Evolutionary conservation across 2,888 invertebrate genomes (phyloP).

Genomic region (Drosophila paramelanica): DNA sequence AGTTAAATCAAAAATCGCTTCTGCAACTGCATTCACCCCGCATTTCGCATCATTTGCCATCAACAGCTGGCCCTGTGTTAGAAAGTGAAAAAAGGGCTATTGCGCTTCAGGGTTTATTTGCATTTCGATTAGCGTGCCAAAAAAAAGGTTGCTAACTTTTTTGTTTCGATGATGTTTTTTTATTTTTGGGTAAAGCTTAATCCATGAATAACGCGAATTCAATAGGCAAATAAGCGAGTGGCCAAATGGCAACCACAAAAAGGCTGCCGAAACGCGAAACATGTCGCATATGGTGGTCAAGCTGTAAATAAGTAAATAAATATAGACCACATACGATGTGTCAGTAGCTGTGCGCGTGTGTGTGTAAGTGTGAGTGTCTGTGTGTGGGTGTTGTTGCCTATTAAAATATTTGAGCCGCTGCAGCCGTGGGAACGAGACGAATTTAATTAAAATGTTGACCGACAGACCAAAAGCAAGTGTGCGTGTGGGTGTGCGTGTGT

Average conservation of each 20-base stretch:
- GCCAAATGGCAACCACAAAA: conserved; percentile 64
- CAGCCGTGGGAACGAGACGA: conserved; percentile 51
- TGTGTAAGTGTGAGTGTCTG: conserved; percentile 3
- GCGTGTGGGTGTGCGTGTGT: conserved; percentile 18
- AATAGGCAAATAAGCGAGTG: conserved; percentile 49
- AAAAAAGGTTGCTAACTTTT: conserved; percentile 24
- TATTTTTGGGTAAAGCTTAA: conserved; percentile 28
- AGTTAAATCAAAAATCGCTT: conserved; percentile 29
- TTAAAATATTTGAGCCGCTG: conserved; percentile 58
- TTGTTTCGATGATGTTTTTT: not conserved
- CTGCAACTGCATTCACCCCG: conserved; percentile 28
- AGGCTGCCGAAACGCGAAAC: conserved; percentile 62
- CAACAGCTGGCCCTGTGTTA: conserved; percentile 13
- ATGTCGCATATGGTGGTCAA: conserved; percentile 62
- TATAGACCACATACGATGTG: conserved; percentile 60
- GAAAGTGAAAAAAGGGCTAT: conserved; percentile 10
- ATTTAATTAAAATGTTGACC: conserved; percentile 80
- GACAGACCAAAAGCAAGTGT: conserved; percentile 35
- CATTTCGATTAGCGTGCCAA: conserved; percentile 41
- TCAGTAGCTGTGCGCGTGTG: not conserved
- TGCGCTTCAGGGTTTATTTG: conserved; percentile 38
- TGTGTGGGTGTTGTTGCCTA: conserved; percentile 25
- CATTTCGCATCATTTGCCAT: conserved; percentile 21
- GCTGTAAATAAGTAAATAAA: conserved; percentile 77
- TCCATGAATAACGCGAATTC: conserved; percentile 66